Percentiles rank a stretch among this genome's conserved stretches.
These are phyloP conservation scores for Phlogophora meticulosa DNA, from an alignment of 2,888 invertebrate genomes.

Conservation along the genomic window DNA sequence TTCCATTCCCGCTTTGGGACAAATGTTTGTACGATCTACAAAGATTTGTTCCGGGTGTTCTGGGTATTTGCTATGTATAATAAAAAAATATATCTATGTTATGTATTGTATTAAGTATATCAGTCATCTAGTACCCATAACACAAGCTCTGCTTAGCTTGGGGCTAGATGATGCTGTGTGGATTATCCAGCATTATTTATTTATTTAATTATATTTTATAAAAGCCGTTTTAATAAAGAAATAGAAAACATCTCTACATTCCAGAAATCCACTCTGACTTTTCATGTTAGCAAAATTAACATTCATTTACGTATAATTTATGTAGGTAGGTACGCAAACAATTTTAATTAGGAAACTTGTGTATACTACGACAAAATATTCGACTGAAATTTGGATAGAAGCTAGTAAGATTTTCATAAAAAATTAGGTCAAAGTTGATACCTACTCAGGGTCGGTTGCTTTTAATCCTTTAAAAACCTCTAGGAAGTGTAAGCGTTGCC, in stretches of 20 bases:
- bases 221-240: not conserved
- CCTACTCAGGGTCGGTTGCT: constrained; percentile 69
- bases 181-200: too few species aligned
- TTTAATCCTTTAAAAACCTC: constrained; percentile 79
- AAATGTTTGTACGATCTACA: too few species aligned
- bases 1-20: too few species aligned
- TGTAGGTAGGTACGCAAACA: constrained; percentile 7
- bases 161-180: too few species aligned
- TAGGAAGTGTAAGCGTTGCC: constrained; percentile 73
- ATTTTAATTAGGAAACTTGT: constrained; percentile 39
- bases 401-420: constrained; percentile 50
- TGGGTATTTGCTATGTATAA: too few species aligned
- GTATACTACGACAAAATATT: constrained; percentile 19
- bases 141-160: too few species aligned
- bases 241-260: not conserved
- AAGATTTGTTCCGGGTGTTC: too few species aligned
- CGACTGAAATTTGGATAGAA: constrained; percentile 29
- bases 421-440: constrained; percentile 65
- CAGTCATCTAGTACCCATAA: too few species aligned
- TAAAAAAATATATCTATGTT: too few species aligned
- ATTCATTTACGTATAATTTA: constrained; percentile 3
- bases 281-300: constrained; percentile 19
- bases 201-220: too few species aligned
- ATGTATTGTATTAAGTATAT: too few species aligned
- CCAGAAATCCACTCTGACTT: not conserved